Base-by-base conservation (phyloP, 2,888 invertebrate genomes). In the Tillus elongatus region DNA sequence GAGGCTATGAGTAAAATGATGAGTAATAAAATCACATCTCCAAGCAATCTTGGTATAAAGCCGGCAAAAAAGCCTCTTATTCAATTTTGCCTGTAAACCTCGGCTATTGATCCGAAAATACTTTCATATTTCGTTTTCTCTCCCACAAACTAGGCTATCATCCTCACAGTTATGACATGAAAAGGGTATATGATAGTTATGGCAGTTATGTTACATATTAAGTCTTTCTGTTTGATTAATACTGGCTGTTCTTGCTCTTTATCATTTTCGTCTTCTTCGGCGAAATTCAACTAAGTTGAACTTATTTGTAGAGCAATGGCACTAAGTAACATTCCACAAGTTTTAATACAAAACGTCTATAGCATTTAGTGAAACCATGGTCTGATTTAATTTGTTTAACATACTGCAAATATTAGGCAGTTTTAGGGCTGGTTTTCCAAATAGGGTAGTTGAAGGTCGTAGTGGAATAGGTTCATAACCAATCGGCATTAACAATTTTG, bases 141-240 rank as follows among this genome's bases (percentile, higher is more conserved):
- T 3, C 95, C 95, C 45, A 96, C 79, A 69, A 93, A 91, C 56
- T 95, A 90, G 9, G 92, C 92, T 83, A 96, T 92, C 75, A 87
- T 87, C 52, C 95, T 75, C 36, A 93, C 68, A 38, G 89, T 83
- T 46, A 95, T 82, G 29, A 96, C 93, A 61, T 91, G 87, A 64
- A 95, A 83, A 35, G 96, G 96, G 57, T 95, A 90, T 36, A 88
- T 82, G 13, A 84, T 78, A 41, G 91, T 69, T 40, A 91, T 80
- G 15, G 86, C 88, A 29, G 82, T 79, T 24, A 80, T 74, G 56
- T 79, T 79, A 57, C 82, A 74, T 28, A 83, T 71, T 49, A 89
- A 71, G 57, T 88, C 88, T 45, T 79, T 74, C 47, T 81, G 61
- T 50, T 66, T 71, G 47, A 71, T 60, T n/a, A n/a, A n/a, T n/a